Conservation (phyloP, 2,113 vertebrate genomes). For the Oenanthe oenanthe region DNA sequence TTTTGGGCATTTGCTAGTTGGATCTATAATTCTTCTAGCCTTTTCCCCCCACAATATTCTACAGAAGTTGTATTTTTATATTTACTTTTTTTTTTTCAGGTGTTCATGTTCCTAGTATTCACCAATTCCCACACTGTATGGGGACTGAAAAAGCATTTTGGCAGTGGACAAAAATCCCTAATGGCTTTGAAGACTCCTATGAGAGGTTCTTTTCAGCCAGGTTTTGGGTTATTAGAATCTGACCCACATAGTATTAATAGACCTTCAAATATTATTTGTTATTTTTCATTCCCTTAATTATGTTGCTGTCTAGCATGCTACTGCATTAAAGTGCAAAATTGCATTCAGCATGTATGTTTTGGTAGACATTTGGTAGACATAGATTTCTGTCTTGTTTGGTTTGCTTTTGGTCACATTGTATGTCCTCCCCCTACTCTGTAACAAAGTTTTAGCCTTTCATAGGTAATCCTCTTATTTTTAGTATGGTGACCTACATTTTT, state of each 20-base stretch:
- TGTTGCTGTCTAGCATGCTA: neutral
- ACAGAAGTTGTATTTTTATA: neutral
- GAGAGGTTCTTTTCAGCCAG: neutral
- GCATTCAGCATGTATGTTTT: neutral
- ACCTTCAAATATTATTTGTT: neutral
- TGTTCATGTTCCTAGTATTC: neutral
- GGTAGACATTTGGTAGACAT: neutral
- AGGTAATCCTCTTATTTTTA: conserved; percentile 25
- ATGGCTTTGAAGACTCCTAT: neutral
- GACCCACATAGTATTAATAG: neutral
- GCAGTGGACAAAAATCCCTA: neutral
- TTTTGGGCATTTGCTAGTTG: neutral
- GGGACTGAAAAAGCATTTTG: neutral
- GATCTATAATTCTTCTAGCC: neutral
- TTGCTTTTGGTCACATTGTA: neutral
- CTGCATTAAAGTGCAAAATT: neutral
- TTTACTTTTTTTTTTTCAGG: neutral
- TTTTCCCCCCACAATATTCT: neutral
- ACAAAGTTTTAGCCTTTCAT: neutral
- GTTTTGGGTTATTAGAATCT: neutral
- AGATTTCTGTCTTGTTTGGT: neutral
- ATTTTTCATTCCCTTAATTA: neutral
- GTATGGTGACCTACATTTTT: conserved; percentile 30
- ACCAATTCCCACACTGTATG: neutral
- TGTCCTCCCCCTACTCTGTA: accelerated